Percentiles rank a stretch among this genome's conserved stretches.
phyloP scores from a whole-genome alignment of 1,140 invertebrate genomes.

The Xylocopa sonorina region DNA sequence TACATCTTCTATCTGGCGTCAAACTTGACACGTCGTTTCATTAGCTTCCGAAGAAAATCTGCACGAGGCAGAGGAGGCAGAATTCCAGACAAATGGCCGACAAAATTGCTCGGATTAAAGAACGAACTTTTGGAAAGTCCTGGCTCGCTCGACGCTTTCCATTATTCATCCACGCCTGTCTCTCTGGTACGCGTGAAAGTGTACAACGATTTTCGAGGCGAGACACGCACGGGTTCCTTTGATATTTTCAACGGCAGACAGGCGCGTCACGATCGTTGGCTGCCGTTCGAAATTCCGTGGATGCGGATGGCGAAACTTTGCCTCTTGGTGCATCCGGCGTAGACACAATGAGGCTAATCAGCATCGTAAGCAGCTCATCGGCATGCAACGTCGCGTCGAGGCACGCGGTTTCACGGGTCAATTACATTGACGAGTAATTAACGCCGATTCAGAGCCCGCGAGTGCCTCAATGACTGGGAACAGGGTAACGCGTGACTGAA shows the following conservation, averaged over 20 bases:
- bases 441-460: not conserved
- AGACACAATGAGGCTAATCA: conserved; percentile 51
- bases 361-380: conserved; percentile 34
- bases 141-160: conserved; percentile 31
- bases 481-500: too few species aligned
- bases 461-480: too few species aligned
- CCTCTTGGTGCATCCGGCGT: not conserved
- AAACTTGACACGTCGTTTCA: not conserved
- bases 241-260: not conserved
- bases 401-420: conserved; percentile 32
- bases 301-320: not conserved
- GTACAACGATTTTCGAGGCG: not conserved
- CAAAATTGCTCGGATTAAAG: conserved; percentile 9
- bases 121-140: conserved; percentile 3
- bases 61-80: not conserved
- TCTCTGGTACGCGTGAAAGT: not conserved
- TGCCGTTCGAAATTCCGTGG: not conserved
- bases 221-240: not conserved
- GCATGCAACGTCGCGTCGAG: conserved; percentile 25
- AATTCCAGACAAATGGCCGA: not conserved
- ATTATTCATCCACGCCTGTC: conserved; percentile 28
- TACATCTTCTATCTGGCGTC: not conserved
- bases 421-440: conserved; percentile 31
- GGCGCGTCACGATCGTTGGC: not conserved
- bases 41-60: not conserved